Evolutionary conservation across 1,140 invertebrate genomes (phyloP), one percentile per base, ranked within the genome.

Genomic region (Ceratitis capitata): DNA sequence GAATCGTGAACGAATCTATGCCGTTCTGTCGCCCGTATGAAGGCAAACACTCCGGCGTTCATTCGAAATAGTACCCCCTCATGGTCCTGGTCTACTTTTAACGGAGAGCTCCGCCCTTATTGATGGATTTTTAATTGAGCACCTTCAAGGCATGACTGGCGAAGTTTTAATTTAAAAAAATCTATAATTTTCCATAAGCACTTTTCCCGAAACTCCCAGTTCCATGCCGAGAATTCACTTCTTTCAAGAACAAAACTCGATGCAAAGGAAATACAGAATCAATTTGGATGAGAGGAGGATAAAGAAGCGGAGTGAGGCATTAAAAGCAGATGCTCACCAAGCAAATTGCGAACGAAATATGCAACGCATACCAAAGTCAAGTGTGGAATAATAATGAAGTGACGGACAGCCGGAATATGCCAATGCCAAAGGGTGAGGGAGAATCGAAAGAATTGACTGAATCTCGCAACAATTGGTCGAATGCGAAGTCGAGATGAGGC

Each of bases 301-400:
- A 7, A 56, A 9, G 51, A n/a, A 56, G n/a, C 19, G n/a, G 49
- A 14, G 19, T 19, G 49, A 78, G 19, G 39, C 35, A 78, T 78
- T 78, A 26, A 78, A 78, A 78, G 39, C 69, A 69, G 69, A 78
- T 78, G 69, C 39, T 45, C 19, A 39, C 69, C 69, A 78, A 82
- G 69, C 85, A 84, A 86, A 84, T 86, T 86, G 69, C 83, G 32
- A 82, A 82, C 64, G 83, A 84, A 84, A 84, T 82, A 86, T 84
- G 84, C 83, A 86, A 86, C 85, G 69, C 84, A 86, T 86, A 82
- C 85, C 85, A 32, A 86, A 32, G 85, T 84, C 84, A 32, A 84
- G 83, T 69, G 45, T 42, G 83, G 85, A 69, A 86, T 86, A 86
- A 78, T 84, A 86, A 86, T 86, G 85, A 86, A 86, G 49, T 61